Percentiles rank a stretch among this genome's conserved stretches.
phyloP scores from a whole-genome alignment of 2,888 invertebrate genomes.

The Myopa tessellatipennis region DNA sequence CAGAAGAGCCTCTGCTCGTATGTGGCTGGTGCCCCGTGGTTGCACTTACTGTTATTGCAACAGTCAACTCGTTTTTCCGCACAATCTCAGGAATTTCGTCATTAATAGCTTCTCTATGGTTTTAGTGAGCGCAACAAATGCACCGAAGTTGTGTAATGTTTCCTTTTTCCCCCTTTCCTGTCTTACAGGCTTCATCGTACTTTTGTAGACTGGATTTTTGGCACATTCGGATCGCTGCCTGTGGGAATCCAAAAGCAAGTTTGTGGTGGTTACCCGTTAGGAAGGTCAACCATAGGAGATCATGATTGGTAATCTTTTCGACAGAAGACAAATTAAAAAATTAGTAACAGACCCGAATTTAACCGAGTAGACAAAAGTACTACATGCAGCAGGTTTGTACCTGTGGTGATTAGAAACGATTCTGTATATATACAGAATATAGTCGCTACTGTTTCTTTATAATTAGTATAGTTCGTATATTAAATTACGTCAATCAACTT shows the following conservation, averaged over 20 bases:
- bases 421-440: too few species aligned
- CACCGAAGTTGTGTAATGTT: constrained; percentile 8
- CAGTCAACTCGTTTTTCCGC: not conserved
- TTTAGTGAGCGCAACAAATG: not conserved
- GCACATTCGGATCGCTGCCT: not conserved
- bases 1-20: not conserved
- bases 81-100: not conserved
- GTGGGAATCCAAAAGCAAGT: constrained; percentile 4
- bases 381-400: too few species aligned
- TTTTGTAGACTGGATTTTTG: not conserved
- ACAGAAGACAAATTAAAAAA: not conserved
- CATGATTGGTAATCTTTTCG: not conserved
- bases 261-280: constrained; percentile 8
- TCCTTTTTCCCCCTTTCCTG: not conserved
- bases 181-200: not conserved
- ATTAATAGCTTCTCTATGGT: constrained; percentile 2
- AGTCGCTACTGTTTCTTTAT: too few species aligned
- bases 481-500: too few species aligned
- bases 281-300: constrained; percentile 24
- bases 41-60: not conserved
- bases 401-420: too few species aligned
- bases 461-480: too few species aligned
- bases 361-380: not conserved
- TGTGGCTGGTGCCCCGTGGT: not conserved
- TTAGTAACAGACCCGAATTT: not conserved